Percentiles rank a stretch among this genome's conserved stretches.
Conservation (phyloP, 2,888 invertebrate genomes). For the Blastobasis adustella region DNA sequence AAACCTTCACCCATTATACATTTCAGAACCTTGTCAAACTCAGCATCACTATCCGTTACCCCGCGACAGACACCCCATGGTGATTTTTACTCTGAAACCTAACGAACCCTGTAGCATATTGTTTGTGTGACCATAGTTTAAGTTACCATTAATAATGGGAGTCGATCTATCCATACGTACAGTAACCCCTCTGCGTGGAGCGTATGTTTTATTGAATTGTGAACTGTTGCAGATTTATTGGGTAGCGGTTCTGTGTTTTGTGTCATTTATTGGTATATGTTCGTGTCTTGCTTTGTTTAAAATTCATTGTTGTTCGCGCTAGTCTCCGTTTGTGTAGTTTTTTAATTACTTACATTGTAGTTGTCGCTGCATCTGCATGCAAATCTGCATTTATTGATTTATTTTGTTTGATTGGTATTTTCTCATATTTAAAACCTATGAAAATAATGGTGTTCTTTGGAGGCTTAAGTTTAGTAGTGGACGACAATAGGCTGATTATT, state of each 20-base stretch:
- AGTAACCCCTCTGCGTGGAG: background rate
- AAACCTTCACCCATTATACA: background rate
- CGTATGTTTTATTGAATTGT: constrained; percentile 1
- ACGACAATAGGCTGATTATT: too few relatives aligned
- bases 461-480: too few relatives aligned
- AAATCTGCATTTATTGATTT: too few relatives aligned
- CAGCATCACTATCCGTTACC: background rate
- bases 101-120: constrained; percentile 63
- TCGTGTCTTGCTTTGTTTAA: constrained; percentile 15
- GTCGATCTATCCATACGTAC: constrained; percentile 11
- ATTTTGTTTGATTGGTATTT: too few relatives aligned
- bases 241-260: too few relatives aligned
- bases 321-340: too few relatives aligned
- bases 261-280: background rate
- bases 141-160: constrained; percentile 52
- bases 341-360: too few relatives aligned
- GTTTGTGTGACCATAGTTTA: constrained; percentile 58
- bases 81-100: constrained; percentile 25
- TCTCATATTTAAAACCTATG: too few relatives aligned
- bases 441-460: too few relatives aligned
- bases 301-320: too few relatives aligned
- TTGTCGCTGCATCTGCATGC: too few relatives aligned
- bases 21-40: background rate
- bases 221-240: background rate
- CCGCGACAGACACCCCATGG: constrained; percentile 19